These are phyloP conservation scores for Halcyon smyrnensis DNA, from an alignment of 2,797 vertebrate genomes.

Conservation along the genomic window DNA sequence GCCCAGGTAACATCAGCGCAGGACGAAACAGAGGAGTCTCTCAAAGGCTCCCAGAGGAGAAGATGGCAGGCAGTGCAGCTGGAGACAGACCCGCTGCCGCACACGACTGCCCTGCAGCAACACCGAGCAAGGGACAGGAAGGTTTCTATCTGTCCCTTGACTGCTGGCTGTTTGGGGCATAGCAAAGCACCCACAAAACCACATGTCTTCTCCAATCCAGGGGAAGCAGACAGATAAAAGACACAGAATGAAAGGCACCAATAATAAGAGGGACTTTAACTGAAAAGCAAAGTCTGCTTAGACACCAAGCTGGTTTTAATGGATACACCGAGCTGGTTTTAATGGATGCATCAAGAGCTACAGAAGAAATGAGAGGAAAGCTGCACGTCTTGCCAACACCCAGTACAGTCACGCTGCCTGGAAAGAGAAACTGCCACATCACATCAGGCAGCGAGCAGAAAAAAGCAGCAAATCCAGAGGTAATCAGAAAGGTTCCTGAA, in stretches of 20 bases:
- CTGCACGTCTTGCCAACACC: not conserved
- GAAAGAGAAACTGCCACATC: not conserved
- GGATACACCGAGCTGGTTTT: not conserved
- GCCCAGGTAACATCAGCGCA: conserved; percentile 63
- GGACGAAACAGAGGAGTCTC: conserved; percentile 22
- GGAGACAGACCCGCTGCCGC: not conserved
- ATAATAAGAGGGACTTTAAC: not conserved
- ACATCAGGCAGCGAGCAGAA: not conserved
- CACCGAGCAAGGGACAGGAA: accelerated
- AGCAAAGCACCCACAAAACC: not conserved
- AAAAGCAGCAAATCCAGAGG: not conserved
- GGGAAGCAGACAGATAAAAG: not conserved
- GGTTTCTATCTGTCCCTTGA: not conserved
- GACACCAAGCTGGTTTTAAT: not conserved
- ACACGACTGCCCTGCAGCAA: not conserved
- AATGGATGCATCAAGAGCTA: not conserved
- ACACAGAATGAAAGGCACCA: not conserved
- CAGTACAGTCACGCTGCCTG: not conserved
- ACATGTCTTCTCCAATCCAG: not conserved
- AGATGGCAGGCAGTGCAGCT: not conserved
- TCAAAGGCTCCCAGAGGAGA: conserved; percentile 37
- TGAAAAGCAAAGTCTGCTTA: conserved; percentile 11
- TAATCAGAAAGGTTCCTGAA: not conserved
- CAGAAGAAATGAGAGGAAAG: not conserved
- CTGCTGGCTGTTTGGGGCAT: not conserved